A percentile compares a stretch with the other conserved stretches of the same genome.
Evolutionary conservation across 2,113 vertebrate species (phyloP).

Genomic region (Marmota flaviventris): DNA sequence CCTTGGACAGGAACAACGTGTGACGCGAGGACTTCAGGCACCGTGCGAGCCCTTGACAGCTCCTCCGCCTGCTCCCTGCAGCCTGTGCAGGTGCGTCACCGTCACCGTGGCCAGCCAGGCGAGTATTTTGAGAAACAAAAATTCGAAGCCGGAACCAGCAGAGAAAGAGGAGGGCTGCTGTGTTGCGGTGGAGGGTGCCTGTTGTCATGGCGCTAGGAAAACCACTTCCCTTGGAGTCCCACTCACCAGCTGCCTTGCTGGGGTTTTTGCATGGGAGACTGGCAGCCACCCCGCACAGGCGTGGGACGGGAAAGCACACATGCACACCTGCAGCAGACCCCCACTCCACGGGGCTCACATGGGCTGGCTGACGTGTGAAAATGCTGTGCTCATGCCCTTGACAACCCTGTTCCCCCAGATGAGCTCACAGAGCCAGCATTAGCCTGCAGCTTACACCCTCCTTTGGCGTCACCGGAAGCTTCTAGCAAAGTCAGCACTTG

Average conservation of each 20-base stretch:
- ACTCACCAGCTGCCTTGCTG: conserved; percentile 37
- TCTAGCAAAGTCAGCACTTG: neutral
- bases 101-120: neutral
- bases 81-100: conserved; percentile 58
- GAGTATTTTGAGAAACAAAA: conserved; percentile 58
- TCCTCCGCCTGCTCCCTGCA: neutral
- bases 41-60: neutral
- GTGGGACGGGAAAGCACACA: accelerated
- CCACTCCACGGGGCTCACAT: neutral
- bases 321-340: neutral
- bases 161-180: conserved; percentile 23
- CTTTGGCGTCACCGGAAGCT: neutral
- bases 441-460: neutral
- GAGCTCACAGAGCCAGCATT: neutral
- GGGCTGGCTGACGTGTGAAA: neutral
- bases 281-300: neutral
- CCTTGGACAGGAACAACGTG: neutral
- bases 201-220: conserved; percentile 65
- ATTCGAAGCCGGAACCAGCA: neutral
- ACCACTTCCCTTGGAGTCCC: conserved; percentile 23
- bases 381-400: neutral
- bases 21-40: neutral
- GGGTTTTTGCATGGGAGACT: neutral
- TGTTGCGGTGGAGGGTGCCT: neutral
- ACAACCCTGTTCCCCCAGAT: neutral